These are phyloP conservation scores for Aplysina aerophoba DNA, from an alignment of 37 sponge, comb jelly and placozoan species.

Conservation along the genomic window DNA sequence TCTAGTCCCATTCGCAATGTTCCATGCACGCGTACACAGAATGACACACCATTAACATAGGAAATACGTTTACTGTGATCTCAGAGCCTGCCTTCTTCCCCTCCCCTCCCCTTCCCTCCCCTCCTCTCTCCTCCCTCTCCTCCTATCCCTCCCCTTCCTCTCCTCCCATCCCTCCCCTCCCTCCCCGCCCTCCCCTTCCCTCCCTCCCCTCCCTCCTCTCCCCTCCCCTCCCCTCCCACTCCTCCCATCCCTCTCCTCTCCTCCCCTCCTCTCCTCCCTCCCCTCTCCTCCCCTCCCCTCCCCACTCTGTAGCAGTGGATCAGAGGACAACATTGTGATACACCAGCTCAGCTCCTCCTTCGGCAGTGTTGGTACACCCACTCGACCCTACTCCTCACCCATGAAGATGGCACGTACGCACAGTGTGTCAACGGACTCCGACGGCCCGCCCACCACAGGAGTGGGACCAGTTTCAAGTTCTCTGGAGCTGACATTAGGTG, in stretches of 20 bases:
- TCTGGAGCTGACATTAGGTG: background rate
- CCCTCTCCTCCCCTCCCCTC: too few relatives aligned
- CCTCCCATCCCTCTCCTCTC: background rate
- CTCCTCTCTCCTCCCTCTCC: too few relatives aligned
- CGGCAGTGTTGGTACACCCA: background rate
- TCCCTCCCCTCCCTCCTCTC: too few relatives aligned
- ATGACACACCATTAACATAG: too few relatives aligned
- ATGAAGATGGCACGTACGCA: background rate
- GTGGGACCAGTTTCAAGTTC: slow-evolving; percentile 1
- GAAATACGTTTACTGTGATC: too few relatives aligned
- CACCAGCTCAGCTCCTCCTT: slow-evolving; percentile 12
- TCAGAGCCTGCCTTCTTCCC: background rate
- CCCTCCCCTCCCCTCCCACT: background rate
- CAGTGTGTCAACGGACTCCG: slow-evolving; percentile 2
- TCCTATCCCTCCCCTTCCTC: too few relatives aligned
- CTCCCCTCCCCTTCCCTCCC: too few relatives aligned
- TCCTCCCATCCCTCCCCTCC: too few relatives aligned
- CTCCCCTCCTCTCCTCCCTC: too few relatives aligned
- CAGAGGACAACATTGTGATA: background rate
- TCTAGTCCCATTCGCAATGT: too few relatives aligned
- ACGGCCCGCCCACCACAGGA: background rate
- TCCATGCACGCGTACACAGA: too few relatives aligned
- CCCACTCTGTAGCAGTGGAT: background rate
- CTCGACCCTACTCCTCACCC: background rate
- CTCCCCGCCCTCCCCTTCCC: too few relatives aligned